Evolutionary conservation across 2,797 vertebrate species (phyloP).

Genomic region (Danio kyathit): DNA sequence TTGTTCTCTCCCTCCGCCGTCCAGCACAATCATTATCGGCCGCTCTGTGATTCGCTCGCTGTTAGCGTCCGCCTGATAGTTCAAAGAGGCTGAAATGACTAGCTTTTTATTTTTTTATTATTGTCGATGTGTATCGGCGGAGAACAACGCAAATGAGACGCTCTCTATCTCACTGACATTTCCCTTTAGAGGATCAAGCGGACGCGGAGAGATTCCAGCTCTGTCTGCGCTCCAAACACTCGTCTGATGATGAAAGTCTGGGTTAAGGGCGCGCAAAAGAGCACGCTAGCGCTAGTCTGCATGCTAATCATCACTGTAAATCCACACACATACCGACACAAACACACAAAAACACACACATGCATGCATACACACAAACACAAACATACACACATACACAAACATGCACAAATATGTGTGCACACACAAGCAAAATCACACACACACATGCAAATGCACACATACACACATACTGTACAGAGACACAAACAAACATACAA

Average conservation of each 20-base stretch:
- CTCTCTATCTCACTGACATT: constrained; percentile 37
- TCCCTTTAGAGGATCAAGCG: constrained; percentile 37
- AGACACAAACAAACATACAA: too few species aligned
- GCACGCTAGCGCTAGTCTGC: constrained; percentile 52
- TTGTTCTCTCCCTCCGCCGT: neutral
- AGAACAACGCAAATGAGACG: constrained; percentile 34
- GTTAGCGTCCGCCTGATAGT: constrained; percentile 1
- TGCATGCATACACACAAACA: neutral
- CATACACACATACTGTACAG: too few species aligned
- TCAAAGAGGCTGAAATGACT: constrained; percentile 28
- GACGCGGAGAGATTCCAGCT: constrained; percentile 9
- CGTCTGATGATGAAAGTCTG: constrained; percentile 68
- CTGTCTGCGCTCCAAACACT: constrained; percentile 11
- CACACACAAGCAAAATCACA: too few species aligned
- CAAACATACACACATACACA: too few species aligned
- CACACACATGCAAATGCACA: too few species aligned
- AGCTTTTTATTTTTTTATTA: neutral
- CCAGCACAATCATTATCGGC: constrained; percentile 18
- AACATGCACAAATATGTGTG: too few species aligned
- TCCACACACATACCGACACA: too few species aligned
- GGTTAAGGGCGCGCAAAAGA: constrained; percentile 53
- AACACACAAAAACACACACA: neutral
- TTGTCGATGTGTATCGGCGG: constrained; percentile 19
- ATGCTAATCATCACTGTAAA: constrained; percentile 51
- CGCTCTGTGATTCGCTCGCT: constrained; percentile 24